phyloP scores from a whole-genome alignment of 1,140 invertebrate genomes.

The Drosophila malerkotliana region DNA sequence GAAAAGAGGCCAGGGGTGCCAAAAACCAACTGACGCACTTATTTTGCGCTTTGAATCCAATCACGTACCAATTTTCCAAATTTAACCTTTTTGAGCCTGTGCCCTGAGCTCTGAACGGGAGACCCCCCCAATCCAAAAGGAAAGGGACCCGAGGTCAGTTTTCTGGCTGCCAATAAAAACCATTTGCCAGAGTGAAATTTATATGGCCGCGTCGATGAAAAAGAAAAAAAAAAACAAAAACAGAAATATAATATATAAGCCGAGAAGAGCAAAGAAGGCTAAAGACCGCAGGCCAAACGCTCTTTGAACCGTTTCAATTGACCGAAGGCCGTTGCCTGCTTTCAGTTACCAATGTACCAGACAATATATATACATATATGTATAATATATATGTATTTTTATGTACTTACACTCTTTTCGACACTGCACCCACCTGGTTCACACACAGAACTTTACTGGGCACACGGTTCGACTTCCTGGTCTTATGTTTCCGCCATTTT shows the following conservation, averaged over 20 bases:
- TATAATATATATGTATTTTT: too few species aligned
- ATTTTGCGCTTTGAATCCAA: conserved; percentile 82
- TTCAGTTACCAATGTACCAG: not conserved
- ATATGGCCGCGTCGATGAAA: conserved; percentile 74
- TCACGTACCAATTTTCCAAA: conserved; percentile 82
- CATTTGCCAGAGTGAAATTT: conserved; percentile 81
- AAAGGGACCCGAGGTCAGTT: conserved; percentile 26
- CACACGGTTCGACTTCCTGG: too few species aligned
- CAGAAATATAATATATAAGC: conserved; percentile 4
- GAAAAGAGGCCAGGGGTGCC: conserved; percentile 33
- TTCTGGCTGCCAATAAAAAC: conserved; percentile 73
- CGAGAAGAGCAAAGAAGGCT: conserved; percentile 15
- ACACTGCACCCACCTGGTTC: too few species aligned
- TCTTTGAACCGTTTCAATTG: conserved; percentile 79
- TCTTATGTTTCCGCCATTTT: too few species aligned
- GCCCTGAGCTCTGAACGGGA: conserved; percentile 10
- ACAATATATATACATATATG: too few species aligned
- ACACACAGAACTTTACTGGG: too few species aligned
- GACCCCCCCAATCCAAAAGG: not conserved
- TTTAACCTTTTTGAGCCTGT: conserved; percentile 75
- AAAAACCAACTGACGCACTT: conserved; percentile 73
- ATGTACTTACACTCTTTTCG: too few species aligned
- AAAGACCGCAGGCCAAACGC: conserved; percentile 48
- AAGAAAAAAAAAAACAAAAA: conserved; percentile 7
- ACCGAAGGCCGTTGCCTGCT: conserved; percentile 34